Conservation (phyloP, 1,140 invertebrate genomes). For the Caenorhabditis brenneri region DNA sequence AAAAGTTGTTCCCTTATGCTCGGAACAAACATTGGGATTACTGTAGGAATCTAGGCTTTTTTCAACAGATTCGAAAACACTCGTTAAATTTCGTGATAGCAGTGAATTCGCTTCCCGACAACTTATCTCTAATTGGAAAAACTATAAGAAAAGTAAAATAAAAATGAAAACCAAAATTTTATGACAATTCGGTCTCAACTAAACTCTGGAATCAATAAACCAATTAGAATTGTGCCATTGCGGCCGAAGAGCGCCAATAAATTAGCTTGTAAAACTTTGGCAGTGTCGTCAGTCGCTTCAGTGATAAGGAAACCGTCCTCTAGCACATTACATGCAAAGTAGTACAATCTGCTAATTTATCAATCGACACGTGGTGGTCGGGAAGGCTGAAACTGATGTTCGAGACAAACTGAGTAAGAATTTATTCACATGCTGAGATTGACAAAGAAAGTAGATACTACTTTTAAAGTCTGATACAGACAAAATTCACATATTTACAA, state of each 20-base stretch:
- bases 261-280: constrained; percentile 36
- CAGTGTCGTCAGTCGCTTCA: background rate
- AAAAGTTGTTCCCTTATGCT: too few species aligned
- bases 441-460: too few species aligned
- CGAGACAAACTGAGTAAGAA: background rate
- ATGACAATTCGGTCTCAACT: too few species aligned
- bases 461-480: background rate
- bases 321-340: constrained; percentile 40
- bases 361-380: constrained; percentile 32
- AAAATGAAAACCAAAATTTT: background rate
- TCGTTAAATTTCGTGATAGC: too few species aligned
- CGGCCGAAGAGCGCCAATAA: constrained; percentile 37
- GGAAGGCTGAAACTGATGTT: constrained; percentile 2
- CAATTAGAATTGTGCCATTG: constrained; percentile 15
- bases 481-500: background rate
- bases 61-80: too few species aligned
- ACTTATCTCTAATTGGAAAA: background rate
- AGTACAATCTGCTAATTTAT: constrained; percentile 27
- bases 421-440: background rate
- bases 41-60: too few species aligned
- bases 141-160: background rate
- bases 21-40: too few species aligned
- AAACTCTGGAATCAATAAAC: constrained; percentile 37
- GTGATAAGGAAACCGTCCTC: constrained; percentile 7
- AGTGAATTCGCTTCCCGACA: too few species aligned